Evolutionary conservation across 2,888 invertebrate species (phyloP).

Genomic region (Trissoscelio sp.): DNA sequence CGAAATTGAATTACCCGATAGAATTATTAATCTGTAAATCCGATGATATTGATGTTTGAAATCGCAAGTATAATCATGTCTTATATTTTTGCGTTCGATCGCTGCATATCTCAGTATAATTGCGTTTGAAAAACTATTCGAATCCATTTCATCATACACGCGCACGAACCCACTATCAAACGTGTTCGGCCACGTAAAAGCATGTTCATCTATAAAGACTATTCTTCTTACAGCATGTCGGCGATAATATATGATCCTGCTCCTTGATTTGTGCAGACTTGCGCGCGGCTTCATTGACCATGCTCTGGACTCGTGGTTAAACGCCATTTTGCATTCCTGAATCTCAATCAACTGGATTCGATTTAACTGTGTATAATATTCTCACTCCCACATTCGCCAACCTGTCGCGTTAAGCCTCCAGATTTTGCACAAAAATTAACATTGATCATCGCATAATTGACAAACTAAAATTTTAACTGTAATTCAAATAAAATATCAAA

Average conservation of each 20-base stretch:
- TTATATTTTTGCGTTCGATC: conserved; percentile 6
- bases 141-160: conserved; percentile 50
- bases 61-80: conserved; percentile 36
- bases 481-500: too few relatives aligned
- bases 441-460: neutral
- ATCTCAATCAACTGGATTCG: conserved; percentile 73
- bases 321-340: conserved; percentile 73
- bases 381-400: conserved; percentile 54
- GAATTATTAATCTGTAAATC: too few relatives aligned
- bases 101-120: conserved; percentile 10
- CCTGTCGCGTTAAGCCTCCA: conserved; percentile 33
- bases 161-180: conserved; percentile 35
- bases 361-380: conserved; percentile 52
- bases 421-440: conserved; percentile 14
- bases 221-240: conserved; percentile 60
- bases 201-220: conserved; percentile 61
- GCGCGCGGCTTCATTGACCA: conserved; percentile 65
- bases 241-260: conserved; percentile 65
- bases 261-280: conserved; percentile 64
- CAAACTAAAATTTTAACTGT: too few relatives aligned
- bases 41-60: too few relatives aligned
- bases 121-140: conserved; percentile 33
- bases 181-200: conserved; percentile 53
- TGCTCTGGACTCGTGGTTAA: conserved; percentile 46
- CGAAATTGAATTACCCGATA: too few relatives aligned